Percentiles rank a stretch among this genome's conserved stretches.
phyloP scores from a whole-genome alignment of 2,797 vertebrate species.

The Labeo calbasu region DNA sequence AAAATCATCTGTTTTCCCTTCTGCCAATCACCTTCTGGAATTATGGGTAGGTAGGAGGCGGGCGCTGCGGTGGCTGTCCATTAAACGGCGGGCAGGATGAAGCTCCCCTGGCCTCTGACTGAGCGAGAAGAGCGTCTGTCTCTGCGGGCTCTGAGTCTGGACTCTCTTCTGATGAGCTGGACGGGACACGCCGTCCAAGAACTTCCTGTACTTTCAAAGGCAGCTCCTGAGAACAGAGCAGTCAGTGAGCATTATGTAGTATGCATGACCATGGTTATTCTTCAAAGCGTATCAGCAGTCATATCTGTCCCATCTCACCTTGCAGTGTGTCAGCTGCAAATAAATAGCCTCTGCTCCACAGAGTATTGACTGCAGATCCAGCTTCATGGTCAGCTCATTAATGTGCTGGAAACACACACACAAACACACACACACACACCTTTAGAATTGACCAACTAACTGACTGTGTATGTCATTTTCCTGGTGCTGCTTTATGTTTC shows the following conservation, averaged over 20 bases:
- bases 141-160: constrained; percentile 71
- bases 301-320: constrained; percentile 62
- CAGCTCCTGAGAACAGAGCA: constrained; percentile 77
- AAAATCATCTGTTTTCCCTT: neutral
- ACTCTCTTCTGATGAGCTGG: constrained; percentile 67
- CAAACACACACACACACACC: constrained; percentile 15
- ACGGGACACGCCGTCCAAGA: constrained; percentile 75
- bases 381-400: constrained; percentile 90
- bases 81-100: constrained; percentile 57
- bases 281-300: constrained; percentile 1
- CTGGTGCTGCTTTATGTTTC: neutral
- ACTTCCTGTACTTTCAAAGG: constrained; percentile 85
- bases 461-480: neutral
- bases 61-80: constrained; percentile 69
- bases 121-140: constrained; percentile 62
- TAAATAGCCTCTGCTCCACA: constrained; percentile 83
- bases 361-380: constrained; percentile 83
- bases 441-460: neutral
- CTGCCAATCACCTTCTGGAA: neutral
- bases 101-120: constrained; percentile 71
- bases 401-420: constrained; percentile 81
- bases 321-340: constrained; percentile 77
- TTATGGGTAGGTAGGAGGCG: constrained; percentile 68
- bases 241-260: neutral
- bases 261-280: neutral